Base-by-base conservation (phyloP, 2,888 invertebrate species). In the Isoperla grammatica region DNA sequence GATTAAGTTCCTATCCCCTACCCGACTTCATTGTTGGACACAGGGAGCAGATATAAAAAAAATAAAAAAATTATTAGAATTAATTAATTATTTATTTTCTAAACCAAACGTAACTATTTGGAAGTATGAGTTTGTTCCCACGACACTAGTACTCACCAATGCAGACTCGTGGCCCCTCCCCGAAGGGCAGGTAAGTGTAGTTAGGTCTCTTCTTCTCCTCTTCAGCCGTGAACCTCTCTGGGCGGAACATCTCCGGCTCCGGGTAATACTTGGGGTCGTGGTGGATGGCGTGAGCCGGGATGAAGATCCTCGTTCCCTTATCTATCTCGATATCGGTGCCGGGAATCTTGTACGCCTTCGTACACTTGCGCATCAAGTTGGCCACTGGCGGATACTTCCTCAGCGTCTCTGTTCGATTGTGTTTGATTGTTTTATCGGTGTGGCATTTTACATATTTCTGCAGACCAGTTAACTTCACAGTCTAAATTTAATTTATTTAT, bases 361-460 rank as follows among this genome's bases (percentile, higher is more conserved):
- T 19, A 37, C 73, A 73, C 1, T 68, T 29, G 15, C 75, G 68
- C 54, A 74, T 75, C 0, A 68, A 39, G 2, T 69, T 48, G 0
- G 66, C 17, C 0, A 56, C 50, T 8, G 69, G 66, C 0, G 74
- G 70, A 60, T 70, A 70, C 29, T 69, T 61, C 13, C 74, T 66
- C 8, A 73, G 57, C 2, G 69, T 60, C 58, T 74, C 73, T 59
- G 68, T 29, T n/a, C n/a, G n/a, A n/a, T n/a, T n/a, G n/a, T n/a
- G n/a, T n/a, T n/a, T n/a, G n/a, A n/a, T n/a, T n/a, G n/a, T n/a
- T n/a, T n/a, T n/a, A n/a, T n/a, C n/a, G n/a, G n/a, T n/a, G n/a
- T n/a, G n/a, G n/a, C n/a, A n/a, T n/a, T n/a, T n/a, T n/a, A n/a
- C n/a, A n/a, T n/a, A n/a, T n/a, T n/a, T n/a, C n/a, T n/a, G n/a